Base-by-base conservation (phyloP, 53 echinoderm and acorn worm species). In the Paracentrotus lividus region DNA sequence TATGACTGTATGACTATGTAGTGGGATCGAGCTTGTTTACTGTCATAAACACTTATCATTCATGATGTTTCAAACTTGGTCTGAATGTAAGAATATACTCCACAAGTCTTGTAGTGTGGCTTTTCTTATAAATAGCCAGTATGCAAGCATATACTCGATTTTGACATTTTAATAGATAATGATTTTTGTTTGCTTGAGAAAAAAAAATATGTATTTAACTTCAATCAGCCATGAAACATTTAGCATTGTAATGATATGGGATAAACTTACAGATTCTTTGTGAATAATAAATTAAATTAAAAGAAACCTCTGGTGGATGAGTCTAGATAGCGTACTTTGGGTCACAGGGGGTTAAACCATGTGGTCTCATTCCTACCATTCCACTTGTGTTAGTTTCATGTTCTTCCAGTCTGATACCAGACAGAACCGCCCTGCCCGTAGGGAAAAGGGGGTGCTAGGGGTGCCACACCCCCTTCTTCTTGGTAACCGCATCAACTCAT, bases 291-390 rank as follows among this genome's bases (percentile, higher is more conserved):
- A 27, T 64, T 12, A n/a, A 23, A 7, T 21, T 10, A 33, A 33
- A 81, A 81, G 81, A 47, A 81, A 26, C 81, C 16, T 81, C 47
- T 81, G 81, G 44, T 9, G 45, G 81, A 81, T 26, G 47, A 81
- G 81, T 47, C 47, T 81, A 81, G 26, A n/a, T 47, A 34, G 24
- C 47, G 9, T 7, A 45, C 47, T 24, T 34, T 53, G 56, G 86
- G 86, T 86, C 86, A 56, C 47, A 38, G 20, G 34, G 57, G 86
- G 86, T 86, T 56, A 86, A 86, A 16, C 56, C 56, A 56, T 86
- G 86, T 86, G 86, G 34, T 56, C 86, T 86, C 86, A 86, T 86
- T 86, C 86, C 57, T 33, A 8, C 86, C 86, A 86, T 86, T 49
- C 86, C 86, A 45, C 34, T 0, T 86, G 86, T 34, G 53, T 56